A percentile compares a stretch with the other conserved stretches of the same genome.
These are phyloP conservation scores for Andrena bicolor DNA, from an alignment of 2,888 invertebrate genomes.

Conservation along the genomic window DNA sequence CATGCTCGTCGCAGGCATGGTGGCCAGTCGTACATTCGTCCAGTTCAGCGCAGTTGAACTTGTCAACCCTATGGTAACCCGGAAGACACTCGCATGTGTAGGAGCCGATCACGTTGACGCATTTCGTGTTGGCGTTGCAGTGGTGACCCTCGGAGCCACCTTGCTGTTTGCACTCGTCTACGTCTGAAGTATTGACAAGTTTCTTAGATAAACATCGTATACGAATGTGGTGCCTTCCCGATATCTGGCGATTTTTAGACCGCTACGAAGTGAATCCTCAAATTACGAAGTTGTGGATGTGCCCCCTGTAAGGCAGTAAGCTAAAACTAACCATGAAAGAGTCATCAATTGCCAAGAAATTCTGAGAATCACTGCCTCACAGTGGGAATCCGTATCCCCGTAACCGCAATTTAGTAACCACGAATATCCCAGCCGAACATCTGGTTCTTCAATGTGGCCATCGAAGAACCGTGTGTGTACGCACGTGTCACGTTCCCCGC, in stretches of 20 bases:
- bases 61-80: constrained; percentile 91
- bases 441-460: neutral
- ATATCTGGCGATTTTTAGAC: neutral
- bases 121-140: constrained; percentile 93
- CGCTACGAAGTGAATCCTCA: neutral
- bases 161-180: constrained; percentile 93
- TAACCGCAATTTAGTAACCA: constrained; percentile 11
- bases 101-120: constrained; percentile 93
- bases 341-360: neutral
- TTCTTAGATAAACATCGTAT: neutral
- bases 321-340: neutral
- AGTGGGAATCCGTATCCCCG: neutral
- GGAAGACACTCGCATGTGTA: constrained; percentile 94
- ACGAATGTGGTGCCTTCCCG: neutral
- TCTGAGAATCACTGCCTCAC: neutral
- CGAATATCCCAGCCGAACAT: constrained; percentile 6
- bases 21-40: constrained; percentile 91
- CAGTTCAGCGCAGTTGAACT: constrained; percentile 92
- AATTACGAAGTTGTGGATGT: neutral
- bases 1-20: constrained; percentile 91
- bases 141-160: constrained; percentile 93
- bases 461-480: neutral
- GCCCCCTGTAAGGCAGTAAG: neutral
- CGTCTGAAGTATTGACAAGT: constrained; percentile 86
- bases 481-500: constrained; percentile 3